Base-by-base conservation (phyloP, 2,888 invertebrate species). In the Tipula confusa region DNA sequence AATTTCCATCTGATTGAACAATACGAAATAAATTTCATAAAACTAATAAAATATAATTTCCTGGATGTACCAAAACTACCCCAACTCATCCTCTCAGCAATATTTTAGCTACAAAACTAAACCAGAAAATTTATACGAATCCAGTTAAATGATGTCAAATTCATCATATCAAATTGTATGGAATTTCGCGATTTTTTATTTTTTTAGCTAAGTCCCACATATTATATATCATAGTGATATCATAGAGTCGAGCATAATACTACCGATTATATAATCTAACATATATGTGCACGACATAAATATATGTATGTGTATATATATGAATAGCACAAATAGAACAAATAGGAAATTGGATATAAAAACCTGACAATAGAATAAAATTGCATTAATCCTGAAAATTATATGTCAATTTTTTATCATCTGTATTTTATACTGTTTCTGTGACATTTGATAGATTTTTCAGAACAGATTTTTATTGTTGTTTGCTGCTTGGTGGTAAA, bases 401-500 rank as follows among this genome's bases (percentile, higher is more conserved):
- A 80, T 31, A 80, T 29, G 80, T 29, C 80, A 80, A 80, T 80
- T 80, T 80, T 29, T 80, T 80, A 80, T 24, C 64, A 18, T 80
- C 80, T 7, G 18, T 80, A 29, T 31, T 29, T 29, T n/a, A n/a
- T n/a, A 80, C 13, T 80, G n/a, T 80, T 80, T 31, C 80, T 80
- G 29, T 80, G 80, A 80, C 80, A 29, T 80, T 80, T 80, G 80
- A 80, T 80, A 80, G 80, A 80, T 80, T 80, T 80, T 80, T 2
- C n/a, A 18, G 64, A 64, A 64, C 9, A 18, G 64, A 64, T 64
- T 64, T n/a, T 64, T 64, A 64, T 64, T 64, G 64, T 64, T 64
- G 64, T 64, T 64, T 2, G 2, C 64, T 64, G 24, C 24, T 64
- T 64, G 24, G 43, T 43, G n/a, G 43, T 15, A 15, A 43, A 43